Base-by-base conservation (phyloP, 2,113 vertebrate species). In the Microtus richardsoni region DNA sequence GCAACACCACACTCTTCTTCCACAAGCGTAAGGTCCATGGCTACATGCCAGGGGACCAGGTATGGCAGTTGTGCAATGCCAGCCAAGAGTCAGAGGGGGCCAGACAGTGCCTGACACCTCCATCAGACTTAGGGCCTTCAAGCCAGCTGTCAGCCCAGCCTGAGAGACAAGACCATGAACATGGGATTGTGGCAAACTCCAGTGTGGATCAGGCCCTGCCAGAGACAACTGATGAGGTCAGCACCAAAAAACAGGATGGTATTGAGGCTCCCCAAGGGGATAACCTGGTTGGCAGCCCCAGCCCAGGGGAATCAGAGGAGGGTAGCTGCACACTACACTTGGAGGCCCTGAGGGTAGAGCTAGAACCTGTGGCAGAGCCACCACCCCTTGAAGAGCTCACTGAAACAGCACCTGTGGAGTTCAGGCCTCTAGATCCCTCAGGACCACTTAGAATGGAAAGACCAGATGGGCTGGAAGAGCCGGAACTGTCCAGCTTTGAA, bases 1-100 rank as follows among this genome's bases (percentile, higher is more conserved):
- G 99, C 96, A 99, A 99, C 96, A 99, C 99, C 82, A 99, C 99
- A 73, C 99, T 99, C 71, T 99, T 99, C 98, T 99, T 99, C 97
- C 99, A 99, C 97, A 99, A 99, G 98, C 99, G 99, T 77, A 99
- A 99, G 98, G 96, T 97, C 85, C 99, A 99, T 0, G 99, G 99
- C 33, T 99, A 99, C 0, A 62, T 99, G 47, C 99, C 99, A 0
- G 99, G 99, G 0, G 99, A 99, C 97, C 99, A 99, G 95, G 98
- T 97, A 7, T 99, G 99, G 99, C 98, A 99, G 89, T 99, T 99
- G 84, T 99, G 98, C 93, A 99, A 99, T 0, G 99, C 99, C n/a
- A 98, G 97, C 94, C 99, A 99, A 96, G 99, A 99, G 93, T 97
- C 98, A 91, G 99, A 99, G 95, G 98, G 98, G 74, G 82, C 98